A percentile compares a stretch with the other conserved stretches of the same genome.
phyloP scores from a whole-genome alignment of 1,140 invertebrate species.

The Mylabris phalerata region DNA sequence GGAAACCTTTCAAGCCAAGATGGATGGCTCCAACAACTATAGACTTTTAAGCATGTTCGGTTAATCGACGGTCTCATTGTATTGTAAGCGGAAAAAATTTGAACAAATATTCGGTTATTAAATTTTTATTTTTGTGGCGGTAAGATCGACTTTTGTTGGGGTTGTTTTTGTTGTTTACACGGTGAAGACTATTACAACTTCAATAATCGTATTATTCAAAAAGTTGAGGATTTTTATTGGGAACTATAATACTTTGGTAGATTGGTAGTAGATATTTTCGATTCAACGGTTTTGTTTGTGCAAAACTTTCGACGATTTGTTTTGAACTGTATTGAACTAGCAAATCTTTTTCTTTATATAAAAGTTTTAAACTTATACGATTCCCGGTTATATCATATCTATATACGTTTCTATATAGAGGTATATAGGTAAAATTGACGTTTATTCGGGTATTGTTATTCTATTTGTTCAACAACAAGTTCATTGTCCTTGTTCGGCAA shows the following conservation, averaged over 20 bases:
- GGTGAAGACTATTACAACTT: no score
- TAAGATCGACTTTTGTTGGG: no score
- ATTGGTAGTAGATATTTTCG: conserved; percentile 22
- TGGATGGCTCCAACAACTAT: conserved; percentile 13
- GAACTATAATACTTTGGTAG: conserved; percentile 17
- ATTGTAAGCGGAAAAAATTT: no score
- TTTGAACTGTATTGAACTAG: conserved; percentile 20
- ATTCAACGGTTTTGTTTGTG: conserved; percentile 24
- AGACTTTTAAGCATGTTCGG: conserved; percentile 13
- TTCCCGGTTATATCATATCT: not conserved
- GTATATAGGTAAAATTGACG: no score
- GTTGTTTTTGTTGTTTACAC: no score
- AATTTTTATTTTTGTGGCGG: no score
- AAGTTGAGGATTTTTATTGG: conserved; percentile 11
- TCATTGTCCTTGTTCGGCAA: no score
- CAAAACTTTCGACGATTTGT: conserved; percentile 25
- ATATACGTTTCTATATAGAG: no score
- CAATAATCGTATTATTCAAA: conserved; percentile 15
- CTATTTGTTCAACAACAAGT: no score
- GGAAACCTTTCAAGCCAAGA: conserved; percentile 12
- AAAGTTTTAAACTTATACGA: conserved; percentile 11
- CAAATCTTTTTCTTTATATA: conserved; percentile 12
- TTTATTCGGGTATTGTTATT: no score
- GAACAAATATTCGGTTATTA: no score
- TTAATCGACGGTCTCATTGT: not conserved